Conservation (phyloP, 2,888 invertebrate genomes). For the Chloroclystis v-ata region DNA sequence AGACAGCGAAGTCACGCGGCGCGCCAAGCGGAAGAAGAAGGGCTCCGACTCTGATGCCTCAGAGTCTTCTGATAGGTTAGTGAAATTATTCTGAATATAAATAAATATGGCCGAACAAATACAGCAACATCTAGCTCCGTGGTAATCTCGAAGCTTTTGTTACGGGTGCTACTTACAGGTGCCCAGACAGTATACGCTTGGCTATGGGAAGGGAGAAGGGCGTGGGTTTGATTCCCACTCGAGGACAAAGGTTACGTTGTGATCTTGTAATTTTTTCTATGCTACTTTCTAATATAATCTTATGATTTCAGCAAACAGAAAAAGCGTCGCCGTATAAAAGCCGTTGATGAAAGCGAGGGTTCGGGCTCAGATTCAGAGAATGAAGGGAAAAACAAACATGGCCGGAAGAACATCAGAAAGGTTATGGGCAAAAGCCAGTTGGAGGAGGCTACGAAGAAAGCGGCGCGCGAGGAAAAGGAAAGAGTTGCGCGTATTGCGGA, state of each 20-base stretch:
- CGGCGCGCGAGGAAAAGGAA: constrained; percentile 93
- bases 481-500: constrained; percentile 92
- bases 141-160: too few species aligned
- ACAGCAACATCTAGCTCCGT: too few species aligned
- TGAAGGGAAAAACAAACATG: constrained; percentile 69
- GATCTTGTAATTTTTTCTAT: not conserved
- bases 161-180: too few species aligned
- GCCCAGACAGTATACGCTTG: too few species aligned
- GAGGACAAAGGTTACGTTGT: too few species aligned
- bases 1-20: constrained; percentile 48
- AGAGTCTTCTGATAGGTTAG: constrained; percentile 52
- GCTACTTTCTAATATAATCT: not conserved
- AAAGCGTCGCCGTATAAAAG: constrained; percentile 61
- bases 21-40: constrained; percentile 58
- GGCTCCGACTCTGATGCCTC: constrained; percentile 57
- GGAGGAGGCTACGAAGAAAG: constrained; percentile 90
- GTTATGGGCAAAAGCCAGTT: constrained; percentile 81
- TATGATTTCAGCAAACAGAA: constrained; percentile 62
- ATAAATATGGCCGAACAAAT: too few species aligned
- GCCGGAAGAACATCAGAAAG: constrained; percentile 73
- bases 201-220: too few species aligned
- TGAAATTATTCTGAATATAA: not conserved
- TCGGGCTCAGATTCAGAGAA: constrained; percentile 68
- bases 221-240: too few species aligned
- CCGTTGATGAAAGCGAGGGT: constrained; percentile 59